A percentile compares a stretch with the other conserved stretches of the same genome.
phyloP scores from a whole-genome alignment of 2,797 vertebrate species.

The Synaphobranchus kaupii region DNA sequence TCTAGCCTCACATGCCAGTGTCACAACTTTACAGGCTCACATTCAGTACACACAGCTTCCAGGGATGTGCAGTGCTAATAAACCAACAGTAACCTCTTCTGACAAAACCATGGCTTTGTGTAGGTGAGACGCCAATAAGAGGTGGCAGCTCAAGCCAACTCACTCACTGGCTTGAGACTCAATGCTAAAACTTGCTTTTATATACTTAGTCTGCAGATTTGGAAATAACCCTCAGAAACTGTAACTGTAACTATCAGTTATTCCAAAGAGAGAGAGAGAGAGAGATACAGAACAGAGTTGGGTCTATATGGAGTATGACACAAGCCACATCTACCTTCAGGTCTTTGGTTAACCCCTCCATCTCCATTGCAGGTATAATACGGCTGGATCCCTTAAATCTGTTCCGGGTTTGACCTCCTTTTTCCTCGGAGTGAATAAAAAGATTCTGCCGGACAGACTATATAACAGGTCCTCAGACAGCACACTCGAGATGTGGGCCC shows the following conservation, averaged over 20 bases:
- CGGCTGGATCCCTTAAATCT: slow-evolving; percentile 84
- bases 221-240: too few species aligned
- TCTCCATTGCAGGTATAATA: slow-evolving; percentile 80
- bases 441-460: slow-evolving; percentile 86
- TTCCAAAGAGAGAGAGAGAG: too few species aligned
- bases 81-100: not conserved
- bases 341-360: not conserved
- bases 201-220: not conserved
- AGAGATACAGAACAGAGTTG: too few species aligned
- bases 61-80: not conserved
- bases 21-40: not conserved
- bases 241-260: too few species aligned
- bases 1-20: not conserved
- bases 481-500: slow-evolving; percentile 76
- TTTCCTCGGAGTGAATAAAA: slow-evolving; percentile 85
- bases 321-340: not conserved
- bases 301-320: too few species aligned
- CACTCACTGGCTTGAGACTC: not conserved
- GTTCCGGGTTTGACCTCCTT: slow-evolving; percentile 88
- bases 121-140: not conserved
- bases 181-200: not conserved
- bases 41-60: not conserved
- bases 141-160: not conserved
- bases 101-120: not conserved
- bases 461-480: slow-evolving; percentile 79